phyloP scores from a whole-genome alignment of 1,140 invertebrate species.

The Paralvinella palmiformis region DNA sequence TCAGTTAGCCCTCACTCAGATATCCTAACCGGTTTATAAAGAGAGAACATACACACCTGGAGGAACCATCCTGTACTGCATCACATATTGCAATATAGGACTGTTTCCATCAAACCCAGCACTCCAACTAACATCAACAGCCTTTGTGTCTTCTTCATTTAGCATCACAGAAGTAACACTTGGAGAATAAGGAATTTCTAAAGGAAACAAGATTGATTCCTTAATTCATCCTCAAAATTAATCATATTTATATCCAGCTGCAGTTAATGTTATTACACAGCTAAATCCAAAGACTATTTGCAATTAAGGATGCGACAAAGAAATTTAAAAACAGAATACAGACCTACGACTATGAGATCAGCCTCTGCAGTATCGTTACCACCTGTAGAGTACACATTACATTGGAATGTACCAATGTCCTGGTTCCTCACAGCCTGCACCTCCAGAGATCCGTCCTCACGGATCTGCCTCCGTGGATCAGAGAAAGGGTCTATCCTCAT shows the following conservation, averaged over 20 bases:
- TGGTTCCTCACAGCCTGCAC: conserved; percentile 51
- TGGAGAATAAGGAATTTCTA: conserved; percentile 86
- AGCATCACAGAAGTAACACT: conserved; percentile 73
- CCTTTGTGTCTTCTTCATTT: conserved; percentile 38
- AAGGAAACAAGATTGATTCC: conserved; percentile 18
- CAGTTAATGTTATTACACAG: too few relatives aligned
- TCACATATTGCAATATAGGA: conserved; percentile 84
- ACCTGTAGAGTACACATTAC: conserved; percentile 73
- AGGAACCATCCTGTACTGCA: conserved; percentile 63
- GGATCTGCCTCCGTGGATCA: conserved; percentile 25
- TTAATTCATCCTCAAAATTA: not conserved
- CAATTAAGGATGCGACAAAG: too few relatives aligned
- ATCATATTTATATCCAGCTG: not conserved
- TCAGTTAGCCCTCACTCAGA: too few relatives aligned
- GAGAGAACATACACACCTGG: conserved; percentile 9
- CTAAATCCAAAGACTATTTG: too few relatives aligned
- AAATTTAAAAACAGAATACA: conserved; percentile 11
- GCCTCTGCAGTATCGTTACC: conserved; percentile 86
- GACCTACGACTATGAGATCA: conserved; percentile 40
- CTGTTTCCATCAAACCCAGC: conserved; percentile 96
- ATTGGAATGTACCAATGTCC: conserved; percentile 53
- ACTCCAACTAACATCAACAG: conserved; percentile 87
- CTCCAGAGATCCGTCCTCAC: conserved; percentile 49
- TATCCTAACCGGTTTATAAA: too few relatives aligned
- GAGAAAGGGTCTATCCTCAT: not conserved